phyloP scores from a whole-genome alignment of 2,888 invertebrate species.

The Scelioninae gen. 1 region DNA sequence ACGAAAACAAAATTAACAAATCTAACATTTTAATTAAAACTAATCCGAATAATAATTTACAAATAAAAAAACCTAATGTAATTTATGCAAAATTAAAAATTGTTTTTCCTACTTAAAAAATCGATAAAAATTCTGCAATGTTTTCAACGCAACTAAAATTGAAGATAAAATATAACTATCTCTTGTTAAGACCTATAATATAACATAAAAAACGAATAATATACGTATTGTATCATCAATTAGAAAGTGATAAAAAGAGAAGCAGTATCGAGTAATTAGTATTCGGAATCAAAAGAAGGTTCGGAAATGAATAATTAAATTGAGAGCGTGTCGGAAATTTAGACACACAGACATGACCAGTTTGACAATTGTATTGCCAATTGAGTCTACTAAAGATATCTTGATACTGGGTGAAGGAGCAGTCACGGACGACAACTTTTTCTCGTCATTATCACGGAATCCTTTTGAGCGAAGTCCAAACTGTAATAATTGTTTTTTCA shows the following conservation, averaged over 20 bases:
- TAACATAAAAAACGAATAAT: neutral
- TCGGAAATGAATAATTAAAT: constrained; percentile 12
- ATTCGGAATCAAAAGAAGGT: constrained; percentile 6
- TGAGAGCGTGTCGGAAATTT: constrained; percentile 8
- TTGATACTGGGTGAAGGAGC: constrained; percentile 18
- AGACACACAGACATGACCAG: constrained; percentile 8
- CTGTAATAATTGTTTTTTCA: constrained; percentile 5
- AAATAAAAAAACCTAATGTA: neutral
- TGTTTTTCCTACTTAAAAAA: neutral
- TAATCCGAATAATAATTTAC: neutral
- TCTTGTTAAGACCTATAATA: neutral
- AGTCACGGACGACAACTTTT: constrained; percentile 37
- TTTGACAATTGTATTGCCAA: constrained; percentile 12
- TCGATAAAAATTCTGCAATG: neutral
- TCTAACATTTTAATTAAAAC: no score
- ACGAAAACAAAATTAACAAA: no score
- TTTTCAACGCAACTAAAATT: neutral
- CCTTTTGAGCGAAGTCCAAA: constrained; percentile 15
- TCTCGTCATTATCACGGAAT: constrained; percentile 11
- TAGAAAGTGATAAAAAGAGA: neutral
- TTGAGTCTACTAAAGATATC: neutral
- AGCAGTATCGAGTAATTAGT: neutral
- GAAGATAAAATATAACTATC: neutral
- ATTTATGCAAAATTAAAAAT: no score
- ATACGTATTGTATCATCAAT: neutral